phyloP scores from a whole-genome alignment of 2,797 vertebrate species.

The Hapalemur alaotrensis region DNA sequence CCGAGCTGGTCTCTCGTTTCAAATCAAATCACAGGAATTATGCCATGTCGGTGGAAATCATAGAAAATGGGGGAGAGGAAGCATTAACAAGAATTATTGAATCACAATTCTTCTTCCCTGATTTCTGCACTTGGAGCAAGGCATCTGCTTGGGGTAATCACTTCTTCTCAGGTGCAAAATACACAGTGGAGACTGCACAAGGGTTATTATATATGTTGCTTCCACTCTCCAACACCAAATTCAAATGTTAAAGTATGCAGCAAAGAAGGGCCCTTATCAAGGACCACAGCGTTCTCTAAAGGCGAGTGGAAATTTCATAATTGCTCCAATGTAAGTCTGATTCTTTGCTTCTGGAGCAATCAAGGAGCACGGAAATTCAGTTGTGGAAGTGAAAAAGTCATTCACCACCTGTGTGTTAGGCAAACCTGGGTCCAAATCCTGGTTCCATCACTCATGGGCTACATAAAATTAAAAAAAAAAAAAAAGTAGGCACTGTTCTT shows the following conservation, averaged over 20 bases:
- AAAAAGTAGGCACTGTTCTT: background rate
- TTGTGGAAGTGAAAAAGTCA: background rate
- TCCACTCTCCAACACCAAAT: background rate
- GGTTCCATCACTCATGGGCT: background rate
- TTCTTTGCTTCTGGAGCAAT: background rate
- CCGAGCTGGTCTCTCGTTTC: conserved; percentile 65
- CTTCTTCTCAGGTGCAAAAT: conserved; percentile 15
- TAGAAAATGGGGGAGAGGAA: conserved; percentile 33
- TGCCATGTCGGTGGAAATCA: conserved; percentile 65
- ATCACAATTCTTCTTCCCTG: conserved; percentile 41
- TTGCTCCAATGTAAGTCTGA: background rate
- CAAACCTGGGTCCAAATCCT: background rate
- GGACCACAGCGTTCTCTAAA: background rate
- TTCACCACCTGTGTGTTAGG: background rate
- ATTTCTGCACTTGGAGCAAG: conserved; percentile 42
- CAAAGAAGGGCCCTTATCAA: background rate
- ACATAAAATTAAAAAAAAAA: background rate
- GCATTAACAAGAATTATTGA: conserved; percentile 41
- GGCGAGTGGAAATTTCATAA: background rate
- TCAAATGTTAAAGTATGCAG: background rate
- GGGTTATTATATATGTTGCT: background rate
- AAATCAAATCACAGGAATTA: conserved; percentile 78
- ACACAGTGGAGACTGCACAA: background rate
- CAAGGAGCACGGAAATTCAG: background rate
- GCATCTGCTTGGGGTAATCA: background rate